Conservation (phyloP, 2,797 vertebrate species). For the Myiothlypis coronata region DNA sequence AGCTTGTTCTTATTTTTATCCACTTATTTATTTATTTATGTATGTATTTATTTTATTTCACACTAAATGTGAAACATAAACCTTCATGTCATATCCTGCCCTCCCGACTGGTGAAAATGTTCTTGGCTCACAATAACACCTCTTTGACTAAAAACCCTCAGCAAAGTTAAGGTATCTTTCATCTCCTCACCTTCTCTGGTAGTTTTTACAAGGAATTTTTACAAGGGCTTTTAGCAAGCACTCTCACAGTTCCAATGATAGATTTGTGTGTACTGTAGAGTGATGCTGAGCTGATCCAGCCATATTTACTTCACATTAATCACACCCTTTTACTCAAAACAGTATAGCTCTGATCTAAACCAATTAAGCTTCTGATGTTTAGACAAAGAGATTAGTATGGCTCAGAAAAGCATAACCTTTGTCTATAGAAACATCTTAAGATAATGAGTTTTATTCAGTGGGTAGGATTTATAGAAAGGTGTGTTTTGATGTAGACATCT, state of each 20-base stretch:
- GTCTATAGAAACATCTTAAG: conserved; percentile 59
- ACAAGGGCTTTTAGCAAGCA: not conserved
- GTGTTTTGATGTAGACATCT: conserved; percentile 56
- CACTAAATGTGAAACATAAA: not conserved
- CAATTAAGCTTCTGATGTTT: conserved; percentile 70
- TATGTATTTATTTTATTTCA: not conserved
- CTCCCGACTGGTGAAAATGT: not conserved
- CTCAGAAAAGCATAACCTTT: conserved; percentile 67
- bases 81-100: not conserved
- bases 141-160: not conserved
- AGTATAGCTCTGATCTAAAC: conserved; percentile 65
- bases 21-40: too few relatives aligned
- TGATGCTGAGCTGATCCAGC: conserved; percentile 47
- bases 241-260: conserved; percentile 24
- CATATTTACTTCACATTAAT: conserved; percentile 69
- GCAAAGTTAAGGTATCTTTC: not conserved
- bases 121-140: not conserved
- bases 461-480: conserved; percentile 61
- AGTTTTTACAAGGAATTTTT: not conserved
- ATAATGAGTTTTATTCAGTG: conserved; percentile 64
- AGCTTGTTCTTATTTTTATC: not conserved
- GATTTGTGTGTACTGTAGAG: conserved; percentile 24
- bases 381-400: conserved; percentile 72
- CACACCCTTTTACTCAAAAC: conserved; percentile 71
- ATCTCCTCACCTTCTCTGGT: not conserved